A percentile compares a stretch with the other conserved stretches of the same genome.
Evolutionary conservation across 1,140 invertebrate species (phyloP).

Genomic region (Drosophila funebris): DNA sequence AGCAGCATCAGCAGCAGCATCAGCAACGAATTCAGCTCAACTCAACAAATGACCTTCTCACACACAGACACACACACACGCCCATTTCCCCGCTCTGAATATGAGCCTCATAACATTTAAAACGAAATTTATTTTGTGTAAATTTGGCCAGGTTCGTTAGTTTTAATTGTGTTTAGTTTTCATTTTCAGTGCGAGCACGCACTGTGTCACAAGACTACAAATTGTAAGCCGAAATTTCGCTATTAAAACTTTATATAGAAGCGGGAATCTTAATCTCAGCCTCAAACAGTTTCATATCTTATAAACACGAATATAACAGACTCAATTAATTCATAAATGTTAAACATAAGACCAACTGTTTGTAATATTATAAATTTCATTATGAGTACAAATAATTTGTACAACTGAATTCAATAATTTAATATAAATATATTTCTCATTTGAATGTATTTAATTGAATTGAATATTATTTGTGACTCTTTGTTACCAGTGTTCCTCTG

Average conservation of each 20-base stretch:
- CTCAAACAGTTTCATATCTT: too few relatives aligned
- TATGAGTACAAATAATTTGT: too few relatives aligned
- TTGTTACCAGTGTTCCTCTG: not conserved
- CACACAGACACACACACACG: not conserved
- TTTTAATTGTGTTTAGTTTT: constrained; percentile 79
- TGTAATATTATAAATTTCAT: too few relatives aligned
- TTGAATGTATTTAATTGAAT: too few relatives aligned
- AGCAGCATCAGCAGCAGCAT: constrained; percentile 59
- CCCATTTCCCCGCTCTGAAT: constrained; percentile 17
- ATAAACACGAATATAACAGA: too few relatives aligned
- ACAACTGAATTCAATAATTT: too few relatives aligned
- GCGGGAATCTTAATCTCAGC: too few relatives aligned
- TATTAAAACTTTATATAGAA: too few relatives aligned
- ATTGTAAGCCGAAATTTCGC: not conserved
- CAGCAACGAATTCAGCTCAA: constrained; percentile 19
- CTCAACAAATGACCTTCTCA: constrained; percentile 36
- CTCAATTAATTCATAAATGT: too few relatives aligned
- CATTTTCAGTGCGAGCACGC: constrained; percentile 49
- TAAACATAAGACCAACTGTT: too few relatives aligned
- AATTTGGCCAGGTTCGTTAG: constrained; percentile 78
- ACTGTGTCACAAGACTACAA: constrained; percentile 9
- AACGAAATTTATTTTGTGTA: constrained; percentile 77
- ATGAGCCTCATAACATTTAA: constrained; percentile 77
- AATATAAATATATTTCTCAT: too few relatives aligned
- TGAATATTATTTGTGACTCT: not conserved